Conservation (phyloP, 2,113 vertebrate genomes). For the Recurvirostra avosetta region DNA sequence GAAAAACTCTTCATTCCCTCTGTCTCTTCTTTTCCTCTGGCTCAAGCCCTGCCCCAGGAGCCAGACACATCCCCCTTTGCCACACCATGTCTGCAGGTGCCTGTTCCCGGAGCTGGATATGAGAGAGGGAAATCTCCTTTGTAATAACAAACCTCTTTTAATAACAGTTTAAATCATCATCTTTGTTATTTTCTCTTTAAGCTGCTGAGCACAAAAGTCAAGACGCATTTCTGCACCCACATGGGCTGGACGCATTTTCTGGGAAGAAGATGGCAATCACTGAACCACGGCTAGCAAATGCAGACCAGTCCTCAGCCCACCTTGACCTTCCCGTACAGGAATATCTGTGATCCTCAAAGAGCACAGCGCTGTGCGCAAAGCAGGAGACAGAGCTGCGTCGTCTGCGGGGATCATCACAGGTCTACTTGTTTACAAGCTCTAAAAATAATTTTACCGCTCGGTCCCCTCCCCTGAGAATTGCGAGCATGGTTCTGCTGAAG, state of each 20-base stretch:
- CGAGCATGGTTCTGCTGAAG: rapidly evolving
- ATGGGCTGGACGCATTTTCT: neutral
- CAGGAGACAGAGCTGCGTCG: neutral
- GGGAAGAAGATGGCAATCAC: neutral
- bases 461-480: neutral
- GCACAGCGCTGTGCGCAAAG: neutral
- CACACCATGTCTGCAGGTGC: neutral
- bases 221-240: neutral
- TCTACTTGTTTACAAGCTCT: neutral
- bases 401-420: neutral
- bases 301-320: neutral
- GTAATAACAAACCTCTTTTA: neutral
- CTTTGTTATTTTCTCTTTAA: neutral
- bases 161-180: neutral
- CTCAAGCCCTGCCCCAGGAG: neutral
- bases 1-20: neutral
- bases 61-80: neutral
- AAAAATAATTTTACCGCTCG: rapidly evolving
- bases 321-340: rapidly evolving
- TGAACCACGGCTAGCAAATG: rapidly evolving
- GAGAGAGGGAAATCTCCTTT: neutral
- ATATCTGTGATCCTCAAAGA: neutral
- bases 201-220: neutral
- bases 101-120: neutral
- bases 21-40: neutral